These are phyloP conservation scores for Halcyon senegalensis DNA, from an alignment of 2,113 vertebrate species.

Conservation along the genomic window DNA sequence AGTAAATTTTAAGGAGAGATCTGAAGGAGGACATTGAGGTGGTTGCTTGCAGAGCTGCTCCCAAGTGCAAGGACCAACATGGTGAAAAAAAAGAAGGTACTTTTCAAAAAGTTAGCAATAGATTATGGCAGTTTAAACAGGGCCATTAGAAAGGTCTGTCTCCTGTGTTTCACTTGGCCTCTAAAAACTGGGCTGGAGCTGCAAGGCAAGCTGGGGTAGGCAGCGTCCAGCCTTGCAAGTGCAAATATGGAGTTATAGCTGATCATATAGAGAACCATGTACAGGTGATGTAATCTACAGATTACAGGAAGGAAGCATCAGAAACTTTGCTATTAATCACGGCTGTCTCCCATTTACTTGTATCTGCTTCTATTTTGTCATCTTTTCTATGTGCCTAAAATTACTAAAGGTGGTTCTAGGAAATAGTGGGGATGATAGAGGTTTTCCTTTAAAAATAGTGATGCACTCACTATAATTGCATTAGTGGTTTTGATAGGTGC, in stretches of 20 bases:
- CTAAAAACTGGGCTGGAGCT: neutral
- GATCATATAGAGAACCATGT: neutral
- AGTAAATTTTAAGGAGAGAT: neutral
- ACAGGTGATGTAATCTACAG: neutral
- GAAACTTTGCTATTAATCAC: neutral
- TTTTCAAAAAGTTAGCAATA: neutral
- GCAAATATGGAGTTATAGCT: neutral
- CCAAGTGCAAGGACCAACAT: accelerated
- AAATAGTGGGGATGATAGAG: neutral
- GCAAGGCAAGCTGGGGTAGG: neutral
- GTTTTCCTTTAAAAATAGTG: neutral
- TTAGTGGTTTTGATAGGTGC: neutral
- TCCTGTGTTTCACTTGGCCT: neutral
- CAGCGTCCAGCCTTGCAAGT: neutral
- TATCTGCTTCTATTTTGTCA: neutral
- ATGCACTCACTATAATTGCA: neutral
- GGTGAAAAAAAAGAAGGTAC: neutral
- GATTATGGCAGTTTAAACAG: neutral
- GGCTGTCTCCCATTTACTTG: neutral
- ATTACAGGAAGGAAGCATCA: neutral
- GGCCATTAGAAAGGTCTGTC: neutral
- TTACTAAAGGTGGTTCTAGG: neutral
- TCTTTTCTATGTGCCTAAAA: neutral
- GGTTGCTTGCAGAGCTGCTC: neutral
- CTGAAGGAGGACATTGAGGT: neutral